Evolutionary conservation across 2,888 invertebrate species (phyloP).

Genomic region (Heliconius hortense): DNA sequence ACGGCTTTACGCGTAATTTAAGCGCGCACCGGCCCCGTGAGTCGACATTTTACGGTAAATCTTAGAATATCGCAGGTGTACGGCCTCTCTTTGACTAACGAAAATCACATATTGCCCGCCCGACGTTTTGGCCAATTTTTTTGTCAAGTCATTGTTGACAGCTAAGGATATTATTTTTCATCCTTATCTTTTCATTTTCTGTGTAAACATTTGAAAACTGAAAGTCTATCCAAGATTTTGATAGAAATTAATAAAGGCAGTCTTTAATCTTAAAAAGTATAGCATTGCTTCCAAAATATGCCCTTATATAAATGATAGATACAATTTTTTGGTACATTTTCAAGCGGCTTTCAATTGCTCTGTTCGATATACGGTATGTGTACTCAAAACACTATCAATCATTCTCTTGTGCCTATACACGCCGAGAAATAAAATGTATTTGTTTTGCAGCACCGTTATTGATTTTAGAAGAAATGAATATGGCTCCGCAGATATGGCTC

Average conservation of each 20-base stretch:
- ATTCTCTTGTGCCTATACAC: constrained; percentile 66
- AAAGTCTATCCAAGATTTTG: constrained; percentile 24
- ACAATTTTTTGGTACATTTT: constrained; percentile 51
- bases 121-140: constrained; percentile 48
- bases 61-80: constrained; percentile 69
- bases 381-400: constrained; percentile 78
- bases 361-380: constrained; percentile 70
- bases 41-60: constrained; percentile 70
- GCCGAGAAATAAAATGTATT: constrained; percentile 73
- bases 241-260: constrained; percentile 26
- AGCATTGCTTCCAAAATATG: constrained; percentile 34
- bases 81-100: constrained; percentile 58
- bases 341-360: constrained; percentile 55
- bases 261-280: constrained; percentile 24
- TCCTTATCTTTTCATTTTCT: constrained; percentile 49
- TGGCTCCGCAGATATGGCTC: constrained; percentile 46
- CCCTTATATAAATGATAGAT: constrained; percentile 42
- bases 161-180: constrained; percentile 52
- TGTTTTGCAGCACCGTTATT: constrained; percentile 72
- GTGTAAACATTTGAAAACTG: constrained; percentile 44
- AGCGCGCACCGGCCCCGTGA: constrained; percentile 76
- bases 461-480: constrained; percentile 68
- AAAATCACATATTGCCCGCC: constrained; percentile 58
- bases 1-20: constrained; percentile 81
- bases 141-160: constrained; percentile 55